Percentiles rank a stretch among this genome's conserved stretches.
phyloP scores from a whole-genome alignment of 1,140 invertebrate species.

The Drosophila busckii region DNA sequence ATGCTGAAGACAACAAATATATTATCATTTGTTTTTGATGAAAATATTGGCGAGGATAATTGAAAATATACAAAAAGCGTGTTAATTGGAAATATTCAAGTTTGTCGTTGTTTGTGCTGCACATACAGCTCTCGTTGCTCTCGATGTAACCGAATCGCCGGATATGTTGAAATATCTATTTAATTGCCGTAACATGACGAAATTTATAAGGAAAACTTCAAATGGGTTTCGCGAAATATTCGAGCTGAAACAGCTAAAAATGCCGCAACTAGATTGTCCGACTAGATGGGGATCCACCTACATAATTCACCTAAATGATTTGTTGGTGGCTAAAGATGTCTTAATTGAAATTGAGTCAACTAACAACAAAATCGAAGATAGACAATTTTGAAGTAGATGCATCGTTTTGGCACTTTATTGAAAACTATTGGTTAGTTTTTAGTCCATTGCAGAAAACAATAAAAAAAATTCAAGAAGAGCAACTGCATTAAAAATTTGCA shows the following conservation, averaged over 20 bases:
- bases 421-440: background rate
- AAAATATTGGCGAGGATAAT: background rate
- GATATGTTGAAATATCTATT: too few species aligned
- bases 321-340: constrained; percentile 2
- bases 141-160: too few species aligned
- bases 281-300: constrained; percentile 12
- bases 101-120: too few species aligned
- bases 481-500: background rate
- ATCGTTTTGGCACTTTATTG: constrained; percentile 5
- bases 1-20: background rate
- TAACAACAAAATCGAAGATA: background rate
- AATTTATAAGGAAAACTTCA: too few species aligned
- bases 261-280: constrained; percentile 7
- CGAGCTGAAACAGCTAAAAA: background rate
- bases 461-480: constrained; percentile 3
- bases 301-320: background rate
- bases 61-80: too few species aligned
- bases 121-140: background rate
- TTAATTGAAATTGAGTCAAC: background rate
- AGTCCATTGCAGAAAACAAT: background rate
- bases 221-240: too few species aligned
- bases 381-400: constrained; percentile 8
- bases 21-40: background rate
- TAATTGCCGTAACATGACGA: too few species aligned
- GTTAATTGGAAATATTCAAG: too few species aligned